A percentile compares a stretch with the other conserved stretches of the same genome.
These are phyloP conservation scores for Helarctos malayanus DNA, from an alignment of 2,797 vertebrate species.

Conservation along the genomic window DNA sequence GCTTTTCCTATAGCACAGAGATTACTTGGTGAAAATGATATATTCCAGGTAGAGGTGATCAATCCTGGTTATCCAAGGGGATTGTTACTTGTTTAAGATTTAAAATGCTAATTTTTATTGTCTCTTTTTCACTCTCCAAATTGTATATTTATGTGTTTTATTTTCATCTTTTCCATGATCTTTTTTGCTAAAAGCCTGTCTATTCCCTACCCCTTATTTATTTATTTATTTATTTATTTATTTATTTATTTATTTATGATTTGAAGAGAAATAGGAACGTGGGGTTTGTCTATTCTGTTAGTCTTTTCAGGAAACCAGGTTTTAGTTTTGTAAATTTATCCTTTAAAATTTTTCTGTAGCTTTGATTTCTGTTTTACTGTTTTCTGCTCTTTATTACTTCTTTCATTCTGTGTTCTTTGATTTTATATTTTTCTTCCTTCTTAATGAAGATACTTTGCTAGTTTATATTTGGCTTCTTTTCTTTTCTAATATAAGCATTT, in stretches of 20 bases:
- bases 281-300: neutral
- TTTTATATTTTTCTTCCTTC: neutral
- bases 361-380: neutral
- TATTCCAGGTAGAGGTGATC: conserved; percentile 22
- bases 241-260: neutral
- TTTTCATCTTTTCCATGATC: neutral
- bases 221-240: neutral
- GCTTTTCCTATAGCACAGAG: neutral
- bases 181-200: neutral
- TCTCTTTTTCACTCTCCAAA: neutral
- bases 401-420: neutral
- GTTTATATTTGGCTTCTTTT: neutral
- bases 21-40: conserved; percentile 21
- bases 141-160: neutral
- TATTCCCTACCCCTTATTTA: neutral
- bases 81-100: neutral
- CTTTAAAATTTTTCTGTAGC: neutral
- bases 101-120: neutral
- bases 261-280: neutral
- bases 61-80: neutral
- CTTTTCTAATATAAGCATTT: neutral
- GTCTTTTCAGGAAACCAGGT: neutral
- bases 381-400: neutral
- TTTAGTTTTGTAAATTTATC: neutral
- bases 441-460: neutral